Percentiles rank a stretch among this genome's conserved stretches.
Evolutionary conservation across 1,140 invertebrate species (phyloP).

Genomic region (Dinoponera quadriceps): DNA sequence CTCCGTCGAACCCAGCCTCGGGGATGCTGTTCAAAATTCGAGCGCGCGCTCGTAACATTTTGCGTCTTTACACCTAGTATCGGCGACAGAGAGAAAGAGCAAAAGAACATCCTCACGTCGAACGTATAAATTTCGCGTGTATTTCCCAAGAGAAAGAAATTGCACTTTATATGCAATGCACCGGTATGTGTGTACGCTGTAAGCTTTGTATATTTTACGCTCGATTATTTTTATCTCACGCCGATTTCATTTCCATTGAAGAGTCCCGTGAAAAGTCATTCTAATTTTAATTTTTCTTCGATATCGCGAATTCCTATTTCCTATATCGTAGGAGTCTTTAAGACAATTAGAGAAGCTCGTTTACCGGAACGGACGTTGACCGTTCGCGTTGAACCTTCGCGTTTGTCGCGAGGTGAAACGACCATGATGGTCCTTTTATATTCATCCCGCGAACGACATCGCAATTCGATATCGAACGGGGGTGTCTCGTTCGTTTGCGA

Average conservation of each 20-base stretch:
- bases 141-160: neutral
- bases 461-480: slow-evolving; percentile 6
- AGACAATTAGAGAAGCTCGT: slow-evolving; percentile 14
- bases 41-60: neutral
- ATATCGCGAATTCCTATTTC: neutral
- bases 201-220: too few relatives aligned
- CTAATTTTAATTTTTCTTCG: neutral
- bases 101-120: neutral
- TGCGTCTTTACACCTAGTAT: neutral
- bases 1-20: neutral
- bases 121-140: neutral
- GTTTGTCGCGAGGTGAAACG: slow-evolving; percentile 11
- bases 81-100: too few relatives aligned
- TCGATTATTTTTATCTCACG: too few relatives aligned
- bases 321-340: neutral
- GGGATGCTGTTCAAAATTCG: neutral
- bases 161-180: neutral
- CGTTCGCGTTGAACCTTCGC: slow-evolving; percentile 25
- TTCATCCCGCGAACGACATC: neutral
- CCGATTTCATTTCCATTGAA: neutral
- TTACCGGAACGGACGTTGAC: too few relatives aligned
- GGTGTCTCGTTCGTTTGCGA: neutral
- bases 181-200: too few relatives aligned
- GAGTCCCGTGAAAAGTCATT: neutral
- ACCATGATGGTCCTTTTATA: slow-evolving; percentile 13